phyloP scores from a whole-genome alignment of 2,113 vertebrate genomes.

The Numida meleagris region DNA sequence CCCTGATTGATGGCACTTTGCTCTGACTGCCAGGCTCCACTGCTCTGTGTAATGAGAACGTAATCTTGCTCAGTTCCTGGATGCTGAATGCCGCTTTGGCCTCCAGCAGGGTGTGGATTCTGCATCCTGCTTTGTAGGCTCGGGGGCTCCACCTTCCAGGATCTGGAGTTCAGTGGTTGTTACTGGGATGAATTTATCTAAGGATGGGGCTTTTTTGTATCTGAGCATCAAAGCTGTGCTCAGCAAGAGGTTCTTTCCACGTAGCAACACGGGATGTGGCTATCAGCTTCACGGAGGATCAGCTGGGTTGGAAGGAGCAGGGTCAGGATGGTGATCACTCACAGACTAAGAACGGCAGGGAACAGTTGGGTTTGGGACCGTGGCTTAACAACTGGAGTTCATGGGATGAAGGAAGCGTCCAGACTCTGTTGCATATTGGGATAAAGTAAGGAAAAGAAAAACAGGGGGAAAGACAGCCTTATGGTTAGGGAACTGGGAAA shows the following conservation, averaged over 20 bases:
- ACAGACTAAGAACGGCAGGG: not conserved
- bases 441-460: not conserved
- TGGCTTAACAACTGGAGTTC: not conserved
- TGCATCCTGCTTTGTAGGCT: not conserved
- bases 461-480: not conserved
- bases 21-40: not conserved
- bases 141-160: not conserved
- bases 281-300: not conserved
- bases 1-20: not conserved
- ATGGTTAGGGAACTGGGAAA: accelerated
- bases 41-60: not conserved
- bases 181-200: not conserved
- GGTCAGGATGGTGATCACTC: not conserved
- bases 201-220: accelerated
- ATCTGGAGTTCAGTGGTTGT: accelerated
- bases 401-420: not conserved
- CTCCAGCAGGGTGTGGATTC: not conserved
- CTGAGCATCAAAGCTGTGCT: not conserved
- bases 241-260: accelerated
- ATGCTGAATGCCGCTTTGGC: not conserved
- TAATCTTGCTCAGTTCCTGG: not conserved
- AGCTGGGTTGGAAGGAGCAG: not conserved
- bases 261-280: not conserved
- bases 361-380: accelerated
- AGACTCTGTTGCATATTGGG: not conserved